Evolutionary conservation across 2,888 invertebrate species (phyloP), one percentile per base, ranked within the genome.

Genomic region (Luperina nickerlii): DNA sequence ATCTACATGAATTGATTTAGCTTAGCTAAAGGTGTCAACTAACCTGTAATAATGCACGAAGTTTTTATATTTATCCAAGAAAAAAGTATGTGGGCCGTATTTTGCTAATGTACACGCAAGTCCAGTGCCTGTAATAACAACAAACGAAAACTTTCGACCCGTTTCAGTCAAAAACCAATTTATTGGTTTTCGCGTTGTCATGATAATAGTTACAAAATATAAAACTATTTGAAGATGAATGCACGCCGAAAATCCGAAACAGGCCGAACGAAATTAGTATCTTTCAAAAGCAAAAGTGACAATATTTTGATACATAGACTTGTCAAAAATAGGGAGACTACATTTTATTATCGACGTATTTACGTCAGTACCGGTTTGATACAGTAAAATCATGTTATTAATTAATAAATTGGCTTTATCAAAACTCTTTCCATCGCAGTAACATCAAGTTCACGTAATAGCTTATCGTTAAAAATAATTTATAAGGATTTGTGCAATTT

Each of bases 21-120:
- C 9, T 9, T 48, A 68, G n/a, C 2, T 54, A 9, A n/a, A 24
- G 0, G 11, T 45, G 45, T 18, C 38, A 48, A 81, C 86, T 86
- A 79, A 93, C 98, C 97, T 97, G 93, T 98, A 98, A 88, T 97
- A 96, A 82, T 97, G 97, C 11, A 98, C 96, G 83, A 98, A 94
- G 57, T 97, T 97, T 91, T 97, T 97, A 90, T 98, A 98, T 90
- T 97, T 96, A 5, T 97, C 92, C 3, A 98, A 87, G 1, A 97
- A 95, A 83, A 98, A 92, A 1, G 98, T 98, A 80, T 98, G 97
- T 0, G 98, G 98, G 63, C 97, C 83, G 91, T 97, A 97, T 92
- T 97, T 97, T 9, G 94, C 96, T 86, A 97, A 95, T 83, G 97
- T 97, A 57, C 96, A 94, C 3, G 95, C 95, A n/a, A 97, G 87